Percentiles rank a stretch among this genome's conserved stretches.
Conservation (phyloP, 2,797 vertebrate genomes). For the Alfaro cultratus region DNA sequence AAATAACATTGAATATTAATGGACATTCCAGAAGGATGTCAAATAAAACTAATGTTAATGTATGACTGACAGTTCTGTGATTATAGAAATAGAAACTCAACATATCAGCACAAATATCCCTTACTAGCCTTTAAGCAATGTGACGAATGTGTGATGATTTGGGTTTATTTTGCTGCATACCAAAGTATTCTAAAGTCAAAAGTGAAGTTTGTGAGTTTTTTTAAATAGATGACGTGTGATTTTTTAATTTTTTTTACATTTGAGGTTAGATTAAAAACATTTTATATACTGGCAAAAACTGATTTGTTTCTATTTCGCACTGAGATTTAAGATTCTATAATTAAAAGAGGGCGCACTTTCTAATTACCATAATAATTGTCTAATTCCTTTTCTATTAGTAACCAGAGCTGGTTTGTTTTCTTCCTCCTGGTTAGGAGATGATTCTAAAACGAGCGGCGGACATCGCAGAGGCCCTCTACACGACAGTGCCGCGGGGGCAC, state of each 20-base stretch:
- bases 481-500: constrained; percentile 92
- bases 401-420: constrained; percentile 44
- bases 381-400: constrained; percentile 29
- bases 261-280: not conserved
- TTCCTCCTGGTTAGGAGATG: constrained; percentile 85
- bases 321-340: not conserved
- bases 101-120: not conserved
- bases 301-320: not conserved
- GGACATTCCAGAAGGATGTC: not conserved
- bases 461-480: constrained; percentile 95
- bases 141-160: not conserved
- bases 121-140: not conserved
- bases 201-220: not conserved
- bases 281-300: not conserved
- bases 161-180: not conserved
- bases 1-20: not conserved
- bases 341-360: not conserved
- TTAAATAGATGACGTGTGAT: not conserved
- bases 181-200: not conserved
- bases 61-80: not conserved
- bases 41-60: not conserved
- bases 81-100: not conserved
- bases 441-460: constrained; percentile 96
- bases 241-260: not conserved
- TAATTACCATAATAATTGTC: not conserved